Percentiles rank a stretch among this genome's conserved stretches.
Conservation (phyloP, 2,888 invertebrate species). For the Acrobasis consociella region DNA sequence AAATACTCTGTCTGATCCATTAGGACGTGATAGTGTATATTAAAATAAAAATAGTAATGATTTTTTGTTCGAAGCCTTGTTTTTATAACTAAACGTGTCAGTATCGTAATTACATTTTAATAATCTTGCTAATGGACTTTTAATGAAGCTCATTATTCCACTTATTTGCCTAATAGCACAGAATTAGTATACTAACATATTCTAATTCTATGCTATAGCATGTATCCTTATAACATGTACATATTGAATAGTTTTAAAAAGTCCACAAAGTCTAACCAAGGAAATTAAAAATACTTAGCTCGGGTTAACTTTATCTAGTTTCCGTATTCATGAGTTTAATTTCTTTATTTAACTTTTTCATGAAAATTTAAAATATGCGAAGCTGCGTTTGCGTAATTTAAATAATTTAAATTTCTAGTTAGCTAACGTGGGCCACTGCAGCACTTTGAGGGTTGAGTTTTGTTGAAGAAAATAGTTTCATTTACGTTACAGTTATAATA, state of each 20-base stretch:
- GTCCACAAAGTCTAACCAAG: not conserved
- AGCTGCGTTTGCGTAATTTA: constrained; percentile 3
- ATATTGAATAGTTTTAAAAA: not conserved
- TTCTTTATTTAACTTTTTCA: constrained; percentile 17
- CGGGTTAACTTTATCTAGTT: constrained; percentile 10
- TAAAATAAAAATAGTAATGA: too few species aligned
- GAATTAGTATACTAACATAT: too few species aligned
- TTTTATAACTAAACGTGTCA: too few species aligned
- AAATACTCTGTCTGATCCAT: too few species aligned
- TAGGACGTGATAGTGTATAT: too few species aligned
- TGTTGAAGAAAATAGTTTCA: not conserved
- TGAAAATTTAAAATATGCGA: constrained; percentile 17
- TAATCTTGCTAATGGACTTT: too few species aligned
- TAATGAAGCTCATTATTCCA: not conserved
- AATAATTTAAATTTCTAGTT: constrained; percentile 13
- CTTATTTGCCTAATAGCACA: not conserved
- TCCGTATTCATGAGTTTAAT: constrained; percentile 5
- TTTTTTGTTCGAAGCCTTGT: too few species aligned
- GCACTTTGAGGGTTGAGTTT: not conserved
- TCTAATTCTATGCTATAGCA: too few species aligned
- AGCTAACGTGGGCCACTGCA: not conserved
- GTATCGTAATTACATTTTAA: too few species aligned
- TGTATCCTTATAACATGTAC: not conserved
- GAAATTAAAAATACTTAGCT: not conserved
- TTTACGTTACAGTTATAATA: too few species aligned